Evolutionary conservation across 2,888 invertebrate species (phyloP), one percentile per base, ranked within the genome.

Genomic region (Leptopilina myrica): DNA sequence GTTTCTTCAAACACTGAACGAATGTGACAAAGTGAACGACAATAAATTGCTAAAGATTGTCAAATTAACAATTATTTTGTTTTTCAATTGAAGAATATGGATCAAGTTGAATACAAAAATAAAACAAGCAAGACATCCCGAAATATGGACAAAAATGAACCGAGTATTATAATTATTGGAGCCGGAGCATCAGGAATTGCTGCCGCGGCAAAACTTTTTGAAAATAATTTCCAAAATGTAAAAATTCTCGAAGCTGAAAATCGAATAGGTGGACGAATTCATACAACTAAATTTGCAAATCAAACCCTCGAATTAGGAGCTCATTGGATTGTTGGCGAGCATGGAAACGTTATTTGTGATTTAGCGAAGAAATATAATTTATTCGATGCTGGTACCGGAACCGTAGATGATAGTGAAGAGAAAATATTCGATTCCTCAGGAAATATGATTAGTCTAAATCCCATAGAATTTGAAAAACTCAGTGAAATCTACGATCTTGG

Each of bases 121-220:
- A 4, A 49, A 49, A 49, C 2, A 49, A 49, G 2, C 9, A 12
- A 49, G 12, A 49, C 11, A 11, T 49, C 12, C 9, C 11, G 11
- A 59, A 56, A 73, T 73, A 14, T 7, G 4, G 46, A 49, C 11
- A 73, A 49, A 69, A 59, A 81, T 66, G 73, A 66, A 3, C 79
- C 81, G 0, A 80, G 85, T 87, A 91, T 94, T 46, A 85, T 94
- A 33, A 92, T 94, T 66, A 88, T 94, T 76, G 94, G 94, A 62
- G 93, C 93, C 33, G 94, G 94, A 14, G 90, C 93, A 43, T 89
- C 94, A 11, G 94, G 94, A 14, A 91, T 94, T 67, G 93, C 93
- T 1, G 93, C 93, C 14, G 93, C 93, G 0, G 88, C 92, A 3
- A 91, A 90, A 83, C 88, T 94, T 5, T 81, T 92, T 1, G 91